Evolutionary conservation across 2,888 invertebrate species (phyloP).

Genomic region (Lepidocyrtinus sp.): DNA sequence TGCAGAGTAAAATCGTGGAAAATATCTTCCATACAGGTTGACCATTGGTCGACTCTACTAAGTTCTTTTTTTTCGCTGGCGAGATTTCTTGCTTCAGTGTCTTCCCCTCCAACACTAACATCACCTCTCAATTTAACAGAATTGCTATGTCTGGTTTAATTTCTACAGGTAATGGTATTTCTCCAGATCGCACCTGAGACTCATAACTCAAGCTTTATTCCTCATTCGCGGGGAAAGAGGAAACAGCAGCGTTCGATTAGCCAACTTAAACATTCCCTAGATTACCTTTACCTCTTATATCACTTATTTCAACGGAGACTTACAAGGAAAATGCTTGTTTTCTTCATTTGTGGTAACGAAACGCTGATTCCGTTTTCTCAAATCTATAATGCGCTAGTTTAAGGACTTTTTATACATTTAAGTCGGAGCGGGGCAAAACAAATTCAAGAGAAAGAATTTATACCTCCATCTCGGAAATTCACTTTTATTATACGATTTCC

Average conservation of each 20-base stretch:
- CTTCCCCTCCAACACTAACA: conserved; percentile 1
- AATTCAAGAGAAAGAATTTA: conserved; percentile 20
- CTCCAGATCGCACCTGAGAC: conserved; percentile 67
- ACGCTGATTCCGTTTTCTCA: conserved; percentile 47
- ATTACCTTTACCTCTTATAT: conserved; percentile 51
- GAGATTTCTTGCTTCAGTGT: conserved; percentile 1
- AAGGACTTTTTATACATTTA: conserved; percentile 38
- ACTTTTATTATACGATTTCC: neutral
- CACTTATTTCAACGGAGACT: conserved; percentile 22
- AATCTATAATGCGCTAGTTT: conserved; percentile 50
- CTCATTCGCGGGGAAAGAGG: conserved; percentile 57
- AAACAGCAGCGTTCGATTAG: conserved; percentile 59
- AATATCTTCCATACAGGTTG: conserved; percentile 1
- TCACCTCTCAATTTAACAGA: conserved; percentile 61
- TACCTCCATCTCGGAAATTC: neutral
- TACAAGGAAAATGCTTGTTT: neutral
- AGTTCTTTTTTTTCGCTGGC: neutral
- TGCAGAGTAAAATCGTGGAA: no score
- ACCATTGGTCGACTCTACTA: conserved; percentile 9
- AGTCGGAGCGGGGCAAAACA: neutral
- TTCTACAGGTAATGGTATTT: conserved; percentile 68
- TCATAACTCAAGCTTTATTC: conserved; percentile 66
- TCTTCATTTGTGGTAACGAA: conserved; percentile 39
- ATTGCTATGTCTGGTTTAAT: conserved; percentile 68
- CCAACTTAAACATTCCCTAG: conserved; percentile 53